Conservation (phyloP, 2,797 vertebrate genomes). For the Sus cebifrons region DNA sequence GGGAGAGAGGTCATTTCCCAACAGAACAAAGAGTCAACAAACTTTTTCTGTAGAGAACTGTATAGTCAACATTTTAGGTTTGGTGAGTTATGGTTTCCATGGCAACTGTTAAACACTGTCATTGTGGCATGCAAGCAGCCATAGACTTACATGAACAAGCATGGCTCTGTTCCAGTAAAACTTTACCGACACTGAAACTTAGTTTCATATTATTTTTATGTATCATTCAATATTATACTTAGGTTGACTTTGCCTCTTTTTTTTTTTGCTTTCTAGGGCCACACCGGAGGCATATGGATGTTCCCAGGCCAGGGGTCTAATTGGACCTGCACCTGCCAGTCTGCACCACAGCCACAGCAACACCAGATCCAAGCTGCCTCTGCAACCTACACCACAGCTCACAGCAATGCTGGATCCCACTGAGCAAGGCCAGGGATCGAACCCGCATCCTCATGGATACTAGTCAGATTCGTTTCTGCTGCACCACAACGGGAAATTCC, state of each 20-base stretch:
- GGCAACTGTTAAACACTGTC: not conserved
- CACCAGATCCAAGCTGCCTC: no score
- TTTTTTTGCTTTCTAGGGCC: no score
- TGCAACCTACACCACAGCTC: no score
- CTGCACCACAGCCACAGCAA: no score
- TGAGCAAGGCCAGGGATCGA: no score
- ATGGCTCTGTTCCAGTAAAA: conserved; percentile 32
- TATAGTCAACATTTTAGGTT: not conserved
- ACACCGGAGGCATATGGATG: no score
- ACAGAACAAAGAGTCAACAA: not conserved
- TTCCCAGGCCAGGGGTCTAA: no score
- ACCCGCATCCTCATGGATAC: no score
- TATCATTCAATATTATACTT: conserved; percentile 23
- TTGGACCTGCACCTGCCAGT: no score
- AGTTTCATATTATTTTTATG: conserved; percentile 55
- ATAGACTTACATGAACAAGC: not conserved
- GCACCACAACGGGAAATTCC: no score
- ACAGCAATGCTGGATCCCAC: no score
- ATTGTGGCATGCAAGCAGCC: not conserved
- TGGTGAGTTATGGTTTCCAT: not conserved
- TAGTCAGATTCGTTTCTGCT: no score
- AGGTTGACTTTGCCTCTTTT: not conserved
- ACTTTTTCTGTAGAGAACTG: not conserved
- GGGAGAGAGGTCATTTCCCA: not conserved
- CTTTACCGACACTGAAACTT: conserved; percentile 40